These are phyloP conservation scores for Amazonetta brasiliensis DNA, from an alignment of 2,797 vertebrate genomes.

Conservation along the genomic window DNA sequence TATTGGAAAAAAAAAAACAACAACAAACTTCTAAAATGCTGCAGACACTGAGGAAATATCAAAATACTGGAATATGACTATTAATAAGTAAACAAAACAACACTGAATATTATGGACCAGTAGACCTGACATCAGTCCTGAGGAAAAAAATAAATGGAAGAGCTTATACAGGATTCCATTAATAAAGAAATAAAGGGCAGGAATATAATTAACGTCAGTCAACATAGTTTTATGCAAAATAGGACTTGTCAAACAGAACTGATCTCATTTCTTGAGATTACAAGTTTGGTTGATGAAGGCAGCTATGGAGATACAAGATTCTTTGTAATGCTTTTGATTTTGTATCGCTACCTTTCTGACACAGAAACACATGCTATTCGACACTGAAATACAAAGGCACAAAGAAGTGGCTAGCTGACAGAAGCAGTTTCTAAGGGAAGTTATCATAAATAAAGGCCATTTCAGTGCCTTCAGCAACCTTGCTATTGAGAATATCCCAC, in stretches of 20 bases:
- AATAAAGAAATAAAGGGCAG: neutral
- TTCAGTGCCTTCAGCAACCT: neutral
- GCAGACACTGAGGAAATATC: neutral
- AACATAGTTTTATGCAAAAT: neutral
- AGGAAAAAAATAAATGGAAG: neutral
- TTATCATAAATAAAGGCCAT: neutral
- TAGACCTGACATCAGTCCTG: neutral
- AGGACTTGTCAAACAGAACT: neutral
- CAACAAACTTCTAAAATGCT: neutral
- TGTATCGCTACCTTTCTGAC: neutral
- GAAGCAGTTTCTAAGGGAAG: neutral
- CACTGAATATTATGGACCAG: neutral
- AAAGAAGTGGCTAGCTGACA: neutral
- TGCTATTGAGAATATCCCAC: neutral
- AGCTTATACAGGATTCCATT: neutral
- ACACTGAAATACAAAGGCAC: neutral
- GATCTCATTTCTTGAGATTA: neutral
- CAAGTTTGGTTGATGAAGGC: neutral
- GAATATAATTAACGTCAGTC: neutral
- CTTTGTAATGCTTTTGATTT: neutral
- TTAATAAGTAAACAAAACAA: neutral
- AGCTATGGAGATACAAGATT: neutral
- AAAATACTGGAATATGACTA: neutral
- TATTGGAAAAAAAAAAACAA: neutral
- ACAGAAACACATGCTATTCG: neutral